These are phyloP conservation scores for Tridacna crocea DNA, from an alignment of 2,888 invertebrate genomes.

Conservation along the genomic window DNA sequence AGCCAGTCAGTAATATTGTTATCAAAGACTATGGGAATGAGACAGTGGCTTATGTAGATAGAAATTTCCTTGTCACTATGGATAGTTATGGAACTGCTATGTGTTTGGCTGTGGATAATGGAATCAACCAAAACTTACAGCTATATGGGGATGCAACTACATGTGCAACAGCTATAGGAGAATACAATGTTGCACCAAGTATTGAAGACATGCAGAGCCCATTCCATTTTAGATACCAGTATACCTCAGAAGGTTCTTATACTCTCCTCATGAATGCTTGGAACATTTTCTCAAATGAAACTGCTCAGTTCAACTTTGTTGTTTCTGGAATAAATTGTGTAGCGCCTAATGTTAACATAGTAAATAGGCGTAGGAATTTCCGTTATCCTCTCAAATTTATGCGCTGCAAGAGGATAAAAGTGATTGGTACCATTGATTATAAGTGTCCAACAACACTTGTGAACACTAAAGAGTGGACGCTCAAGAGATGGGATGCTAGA, in stretches of 20 bases:
- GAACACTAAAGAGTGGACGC: conserved; percentile 76
- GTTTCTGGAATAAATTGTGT: conserved; percentile 72
- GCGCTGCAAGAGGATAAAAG: conserved; percentile 43
- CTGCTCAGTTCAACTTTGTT: conserved; percentile 46
- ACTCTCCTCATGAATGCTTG: conserved; percentile 48
- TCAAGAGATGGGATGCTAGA: conserved; percentile 58
- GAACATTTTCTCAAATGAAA: conserved; percentile 55
- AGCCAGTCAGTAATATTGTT: conserved; percentile 52
- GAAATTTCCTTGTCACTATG: conserved; percentile 66
- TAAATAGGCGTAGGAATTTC: conserved; percentile 46
- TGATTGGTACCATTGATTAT: conserved; percentile 70
- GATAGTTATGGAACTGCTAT: conserved; percentile 65
- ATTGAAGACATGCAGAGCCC: conserved; percentile 5
- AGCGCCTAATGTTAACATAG: conserved; percentile 71
- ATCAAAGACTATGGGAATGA: conserved; percentile 54
- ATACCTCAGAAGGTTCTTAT: conserved; percentile 49
- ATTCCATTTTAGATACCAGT: conserved; percentile 46
- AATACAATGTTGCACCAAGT: not conserved
- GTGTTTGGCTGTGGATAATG: conserved; percentile 74
- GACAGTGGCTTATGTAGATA: conserved; percentile 55
- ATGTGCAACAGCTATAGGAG: conserved; percentile 32
- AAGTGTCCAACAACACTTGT: conserved; percentile 69
- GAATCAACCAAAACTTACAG: conserved; percentile 57
- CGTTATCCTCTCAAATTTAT: conserved; percentile 9
- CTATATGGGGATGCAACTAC: conserved; percentile 57